Percentiles rank a stretch among this genome's conserved stretches.
These are phyloP conservation scores for Mechanitis mazaeus DNA, from an alignment of 2,888 invertebrate genomes.

Conservation along the genomic window DNA sequence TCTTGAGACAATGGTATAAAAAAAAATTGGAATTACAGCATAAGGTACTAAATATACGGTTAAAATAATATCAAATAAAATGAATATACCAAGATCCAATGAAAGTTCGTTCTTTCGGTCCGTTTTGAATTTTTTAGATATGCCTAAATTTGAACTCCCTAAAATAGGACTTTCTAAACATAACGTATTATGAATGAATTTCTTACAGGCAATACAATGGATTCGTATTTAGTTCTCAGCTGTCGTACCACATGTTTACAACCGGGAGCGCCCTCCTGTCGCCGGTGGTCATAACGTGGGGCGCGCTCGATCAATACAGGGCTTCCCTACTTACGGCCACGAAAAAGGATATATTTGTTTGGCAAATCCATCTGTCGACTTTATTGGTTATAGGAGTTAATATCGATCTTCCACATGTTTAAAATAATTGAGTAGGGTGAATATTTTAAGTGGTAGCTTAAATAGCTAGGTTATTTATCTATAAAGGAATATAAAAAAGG, in stretches of 20 bases:
- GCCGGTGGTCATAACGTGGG: slow-evolving; percentile 70
- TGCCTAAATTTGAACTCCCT: neutral
- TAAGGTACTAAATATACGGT: slow-evolving; percentile 23
- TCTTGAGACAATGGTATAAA: slow-evolving; percentile 36
- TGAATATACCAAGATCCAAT: too few relatives aligned
- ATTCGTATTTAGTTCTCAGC: slow-evolving; percentile 22
- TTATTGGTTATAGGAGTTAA: neutral
- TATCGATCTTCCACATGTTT: slow-evolving; percentile 10
- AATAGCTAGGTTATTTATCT: neutral
- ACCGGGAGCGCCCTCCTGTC: slow-evolving; percentile 67
- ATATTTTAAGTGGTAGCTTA: neutral
- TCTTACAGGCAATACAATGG: slow-evolving; percentile 9
- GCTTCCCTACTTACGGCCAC: slow-evolving; percentile 59
- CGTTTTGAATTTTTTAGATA: slow-evolving; percentile 5
- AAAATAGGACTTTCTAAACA: neutral
- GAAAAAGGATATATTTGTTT: slow-evolving; percentile 22
- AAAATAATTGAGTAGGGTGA: slow-evolving; percentile 1
- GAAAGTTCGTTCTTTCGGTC: too few relatives aligned
- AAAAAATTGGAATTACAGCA: slow-evolving; percentile 40
- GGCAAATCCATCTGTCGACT: slow-evolving; percentile 5
- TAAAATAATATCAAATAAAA: too few relatives aligned
- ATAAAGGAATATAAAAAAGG: too few relatives aligned
- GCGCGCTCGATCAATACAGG: slow-evolving; percentile 69
- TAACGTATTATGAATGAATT: neutral
- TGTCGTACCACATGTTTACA: slow-evolving; percentile 48